Base-by-base conservation (phyloP, 1,140 invertebrate species). In the Bilobella aurantiaca region DNA sequence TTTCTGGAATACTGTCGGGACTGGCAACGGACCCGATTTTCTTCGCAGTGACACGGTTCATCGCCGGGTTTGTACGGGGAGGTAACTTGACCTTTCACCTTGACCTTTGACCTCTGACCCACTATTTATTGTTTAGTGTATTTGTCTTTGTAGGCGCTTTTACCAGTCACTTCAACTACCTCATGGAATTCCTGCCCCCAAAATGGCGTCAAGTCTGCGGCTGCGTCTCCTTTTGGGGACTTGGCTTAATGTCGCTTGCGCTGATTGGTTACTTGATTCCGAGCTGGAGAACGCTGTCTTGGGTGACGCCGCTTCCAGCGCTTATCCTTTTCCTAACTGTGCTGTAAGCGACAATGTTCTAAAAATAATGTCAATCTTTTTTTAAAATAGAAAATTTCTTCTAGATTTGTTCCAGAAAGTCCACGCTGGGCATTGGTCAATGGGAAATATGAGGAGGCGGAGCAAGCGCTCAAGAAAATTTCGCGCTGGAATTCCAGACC, bases 151-250 rank as follows among this genome's bases (percentile, higher is more conserved):
- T n/a, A n/a, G n/a, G n/a, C n/a, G n/a, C n/a, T n/a, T n/a, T n/a
- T n/a, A n/a, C n/a, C n/a, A n/a, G n/a, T n/a, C n/a, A n/a, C n/a
- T 49, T 71, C n/a, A 67, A 63, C 27, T 66, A 66, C 62, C 53
- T 71, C 1, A 68, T 71, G 70, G 70, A 71, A 32, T 71, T 71
- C 31, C 65, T 71, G n/a, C 63, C 67, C 2, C 61, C 67, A 23
- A 49, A 12, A 1, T 68, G 61, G 49, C 30, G 70, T 62, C 66
- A 62, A 1, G 47, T 71, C 32, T 64, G 64, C 29, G 70, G 70
- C 1, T 69, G 64, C 28, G 32, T 71, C 1, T 65, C 49, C 59
- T 31, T 71, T 42, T 69, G 62, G 49, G 23, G 61, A 14, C 28
- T 69, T 1, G 70, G 70, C 5, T 57, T 64, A 66, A 67, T 66